Base-by-base conservation (phyloP, 1,140 invertebrate genomes). In the Drosophila jambulina region DNA sequence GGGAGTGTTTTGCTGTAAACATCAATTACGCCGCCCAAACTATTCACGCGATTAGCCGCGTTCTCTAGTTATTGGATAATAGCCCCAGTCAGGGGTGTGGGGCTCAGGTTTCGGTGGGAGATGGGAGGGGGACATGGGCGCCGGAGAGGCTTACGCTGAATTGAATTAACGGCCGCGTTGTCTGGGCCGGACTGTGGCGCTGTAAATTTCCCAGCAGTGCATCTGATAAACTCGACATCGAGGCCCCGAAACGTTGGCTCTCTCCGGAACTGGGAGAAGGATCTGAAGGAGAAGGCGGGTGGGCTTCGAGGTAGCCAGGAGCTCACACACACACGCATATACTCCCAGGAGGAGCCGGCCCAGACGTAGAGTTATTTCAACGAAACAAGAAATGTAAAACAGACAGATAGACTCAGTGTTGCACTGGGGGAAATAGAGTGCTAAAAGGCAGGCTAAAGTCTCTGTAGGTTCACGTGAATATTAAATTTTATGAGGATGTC, bases 21-120 rank as follows among this genome's bases (percentile, higher is more conserved):
- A 90, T 90, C 85, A 90, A 91, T 90, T 90, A 90, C 86, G 61
- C 67, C 78, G 76, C 80, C 74, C 75, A 88, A 90, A 90, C 85
- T 90, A 90, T 90, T 90, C 85, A 85, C 78, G 85, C 85, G 85
- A 90, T 90, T 90, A 90, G 85, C 85, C 78, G 81, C 74, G 63
- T 79, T 84, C 74, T 78, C 84, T 67, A 90, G 78, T 81, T 88
- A 87, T 88, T 84, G 84, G 84, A 82, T 80, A 87, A 87, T 87
- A 77, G 76, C 64, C 53, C 70, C 63, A 60, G 54, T 27, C 61
- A 42, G 34, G 43, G 43, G 42, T 38, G 40, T 12, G 46, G 43
- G 48, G 12, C 36, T 29, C 21, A n/a, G 25, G 19, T 40, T 21
- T 40, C 6, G 9, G 8, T 7, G 17, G 48, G 46, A 9, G 13